phyloP scores from a whole-genome alignment of 2,888 invertebrate species.

The Xestia ashworthii region DNA sequence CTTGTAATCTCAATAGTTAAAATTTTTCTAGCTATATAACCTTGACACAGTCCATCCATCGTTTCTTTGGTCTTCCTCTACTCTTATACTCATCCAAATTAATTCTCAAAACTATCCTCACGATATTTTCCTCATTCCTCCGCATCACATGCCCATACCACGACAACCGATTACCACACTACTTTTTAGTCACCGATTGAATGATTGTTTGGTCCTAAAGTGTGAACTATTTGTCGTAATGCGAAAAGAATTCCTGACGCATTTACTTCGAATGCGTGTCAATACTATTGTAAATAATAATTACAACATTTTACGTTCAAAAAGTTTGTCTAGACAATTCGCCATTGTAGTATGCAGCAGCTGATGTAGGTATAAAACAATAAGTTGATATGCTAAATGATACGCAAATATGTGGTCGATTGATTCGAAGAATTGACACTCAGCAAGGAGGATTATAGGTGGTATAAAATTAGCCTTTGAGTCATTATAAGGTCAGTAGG shows the following conservation, averaged over 20 bases:
- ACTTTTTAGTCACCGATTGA: no score
- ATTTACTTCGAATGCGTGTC: background rate
- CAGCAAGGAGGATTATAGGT: conserved; percentile 45
- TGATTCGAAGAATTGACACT: conserved; percentile 48
- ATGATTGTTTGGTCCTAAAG: no score
- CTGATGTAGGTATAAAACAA: conserved; percentile 53
- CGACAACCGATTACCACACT: no score
- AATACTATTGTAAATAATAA: background rate
- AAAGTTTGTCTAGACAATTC: conserved; percentile 59
- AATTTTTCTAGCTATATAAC: background rate
- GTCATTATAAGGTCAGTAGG: conserved; percentile 58
- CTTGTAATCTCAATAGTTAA: background rate
- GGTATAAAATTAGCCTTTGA: conserved; percentile 37
- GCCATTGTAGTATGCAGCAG: conserved; percentile 59
- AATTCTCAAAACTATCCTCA: background rate
- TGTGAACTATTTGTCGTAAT: no score
- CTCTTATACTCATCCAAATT: background rate
- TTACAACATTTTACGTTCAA: conserved; percentile 20
- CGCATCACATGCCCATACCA: background rate
- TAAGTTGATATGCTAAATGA: conserved; percentile 57
- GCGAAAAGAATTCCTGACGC: background rate
- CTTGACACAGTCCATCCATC: background rate
- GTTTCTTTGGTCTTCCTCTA: background rate
- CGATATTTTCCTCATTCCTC: background rate
- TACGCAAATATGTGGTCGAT: conserved; percentile 44